These are phyloP conservation scores for Phaethon lepturus DNA, from an alignment of 2,113 vertebrate species.

Conservation along the genomic window DNA sequence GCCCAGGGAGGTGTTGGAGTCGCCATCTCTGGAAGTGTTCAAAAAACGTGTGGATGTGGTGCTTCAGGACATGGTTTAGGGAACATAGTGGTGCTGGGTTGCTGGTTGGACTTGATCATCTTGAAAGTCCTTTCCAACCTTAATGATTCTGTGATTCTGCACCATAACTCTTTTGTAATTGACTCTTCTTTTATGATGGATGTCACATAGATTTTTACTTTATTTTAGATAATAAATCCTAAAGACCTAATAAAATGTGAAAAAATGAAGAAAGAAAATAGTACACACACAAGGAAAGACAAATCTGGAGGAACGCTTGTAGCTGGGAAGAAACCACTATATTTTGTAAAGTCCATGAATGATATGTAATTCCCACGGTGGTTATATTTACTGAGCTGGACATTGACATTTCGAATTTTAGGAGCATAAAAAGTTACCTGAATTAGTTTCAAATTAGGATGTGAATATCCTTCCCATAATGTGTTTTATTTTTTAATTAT, in stretches of 20 bases:
- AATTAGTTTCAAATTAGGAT: background rate
- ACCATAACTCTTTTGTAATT: background rate
- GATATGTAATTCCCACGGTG: background rate
- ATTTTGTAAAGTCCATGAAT: background rate
- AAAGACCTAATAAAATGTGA: background rate
- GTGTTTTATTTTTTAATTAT: background rate
- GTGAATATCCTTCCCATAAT: background rate
- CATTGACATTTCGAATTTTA: background rate
- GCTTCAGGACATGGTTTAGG: too few species aligned
- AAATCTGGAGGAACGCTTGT: background rate
- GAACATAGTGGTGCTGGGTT: too few species aligned
- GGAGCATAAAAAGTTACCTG: background rate
- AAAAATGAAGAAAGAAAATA: background rate
- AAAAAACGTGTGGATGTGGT: too few species aligned
- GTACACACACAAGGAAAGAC: background rate
- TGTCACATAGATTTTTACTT: background rate
- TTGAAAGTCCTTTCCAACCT: too few species aligned
- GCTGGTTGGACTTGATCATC: too few species aligned
- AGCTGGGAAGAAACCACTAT: background rate
- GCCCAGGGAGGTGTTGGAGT: too few species aligned
- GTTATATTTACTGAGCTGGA: background rate
- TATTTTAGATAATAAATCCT: background rate
- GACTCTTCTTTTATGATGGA: background rate
- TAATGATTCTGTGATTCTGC: too few species aligned
- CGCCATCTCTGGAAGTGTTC: too few species aligned